A percentile compares a stretch with the other conserved stretches of the same genome.
These are phyloP conservation scores for Neocrepidodera transversa DNA, from an alignment of 2,888 invertebrate species.

Conservation along the genomic window DNA sequence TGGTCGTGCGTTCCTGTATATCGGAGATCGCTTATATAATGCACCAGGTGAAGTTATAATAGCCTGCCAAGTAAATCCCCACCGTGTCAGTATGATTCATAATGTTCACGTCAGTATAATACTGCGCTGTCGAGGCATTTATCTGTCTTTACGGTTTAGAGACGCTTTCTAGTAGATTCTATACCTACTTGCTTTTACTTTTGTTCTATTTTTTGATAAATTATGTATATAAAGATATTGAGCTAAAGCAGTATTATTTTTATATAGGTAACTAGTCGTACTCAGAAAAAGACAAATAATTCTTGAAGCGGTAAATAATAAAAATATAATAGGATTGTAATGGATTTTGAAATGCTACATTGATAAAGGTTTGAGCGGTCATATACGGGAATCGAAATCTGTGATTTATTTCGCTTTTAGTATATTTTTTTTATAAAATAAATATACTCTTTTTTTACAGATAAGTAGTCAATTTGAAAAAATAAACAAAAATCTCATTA, in stretches of 20 bases:
- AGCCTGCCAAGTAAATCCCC: constrained; percentile 50
- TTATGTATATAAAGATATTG: not conserved
- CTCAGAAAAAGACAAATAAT: not conserved
- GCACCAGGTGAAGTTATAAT: constrained; percentile 45
- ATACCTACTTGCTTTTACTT: not conserved
- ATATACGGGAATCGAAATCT: not conserved
- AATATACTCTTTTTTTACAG: no score
- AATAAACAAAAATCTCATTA: no score
- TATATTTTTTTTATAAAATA: no score
- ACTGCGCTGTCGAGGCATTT: constrained; percentile 53
- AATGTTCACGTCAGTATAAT: constrained; percentile 53
- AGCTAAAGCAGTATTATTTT: no score
- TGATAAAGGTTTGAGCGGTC: not conserved
- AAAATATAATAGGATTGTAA: not conserved
- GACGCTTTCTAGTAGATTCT: not conserved
- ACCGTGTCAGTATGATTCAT: constrained; percentile 55
- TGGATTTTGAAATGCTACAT: constrained; percentile 5
- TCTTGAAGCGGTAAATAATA: not conserved
- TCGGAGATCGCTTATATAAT: constrained; percentile 4
- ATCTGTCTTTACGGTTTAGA: constrained; percentile 44
- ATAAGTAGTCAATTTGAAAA: no score
- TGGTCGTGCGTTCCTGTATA: no score
- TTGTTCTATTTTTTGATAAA: constrained; percentile 1
- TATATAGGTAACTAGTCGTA: no score
- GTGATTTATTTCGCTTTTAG: no score